Evolutionary conservation across 2,888 invertebrate genomes (phyloP), one percentile per base, ranked within the genome.

Genomic region (Ectemnius cavifrons): DNA sequence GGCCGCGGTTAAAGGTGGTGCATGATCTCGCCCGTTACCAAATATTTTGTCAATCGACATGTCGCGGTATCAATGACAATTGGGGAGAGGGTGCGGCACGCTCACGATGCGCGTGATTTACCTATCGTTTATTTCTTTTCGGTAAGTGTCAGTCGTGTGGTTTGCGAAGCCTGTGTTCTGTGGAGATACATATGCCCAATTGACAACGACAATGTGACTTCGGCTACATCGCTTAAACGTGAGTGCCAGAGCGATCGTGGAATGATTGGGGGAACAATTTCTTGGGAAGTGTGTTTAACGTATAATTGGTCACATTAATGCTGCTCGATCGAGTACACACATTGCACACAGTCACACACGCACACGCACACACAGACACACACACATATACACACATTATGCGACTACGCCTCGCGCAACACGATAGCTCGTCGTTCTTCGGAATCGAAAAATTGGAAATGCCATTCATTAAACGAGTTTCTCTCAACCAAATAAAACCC

Each of bases 151-250:
- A 75, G 82, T 79, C 74, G 75, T 75, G 82, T 82, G 82, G 63
- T 78, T 73, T 78, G 82, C 76, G 78, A 68, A 75, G 75, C 61
- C 64, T 82, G 82, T 81, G 78, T 82, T 76, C 63, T 73, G 74
- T 78, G 82, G 73, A 73, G 37, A 37, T 6, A 37, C 37, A 37
- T 37, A 37, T 78, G 74, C 82, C 69, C 67, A 80, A 78, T 78
- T 80, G 74, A 82, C 80, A 82, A 82, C 80, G 80, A 82, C 64
- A 72, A 82, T 78, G 82, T 76, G 82, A 82, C 80, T 76, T 80
- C 80, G 80, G 78, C 74, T 75, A 78, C 63, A 76, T 82, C 80
- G 82, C 78, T 82, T 82, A 80, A 37, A 37, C 60, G 62, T 76
- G 81, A 77, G 27, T 82, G 81, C 59, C 69, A 80, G 82, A 82